Conservation (phyloP, 2,888 invertebrate genomes). For the Phymatocera aterrima region DNA sequence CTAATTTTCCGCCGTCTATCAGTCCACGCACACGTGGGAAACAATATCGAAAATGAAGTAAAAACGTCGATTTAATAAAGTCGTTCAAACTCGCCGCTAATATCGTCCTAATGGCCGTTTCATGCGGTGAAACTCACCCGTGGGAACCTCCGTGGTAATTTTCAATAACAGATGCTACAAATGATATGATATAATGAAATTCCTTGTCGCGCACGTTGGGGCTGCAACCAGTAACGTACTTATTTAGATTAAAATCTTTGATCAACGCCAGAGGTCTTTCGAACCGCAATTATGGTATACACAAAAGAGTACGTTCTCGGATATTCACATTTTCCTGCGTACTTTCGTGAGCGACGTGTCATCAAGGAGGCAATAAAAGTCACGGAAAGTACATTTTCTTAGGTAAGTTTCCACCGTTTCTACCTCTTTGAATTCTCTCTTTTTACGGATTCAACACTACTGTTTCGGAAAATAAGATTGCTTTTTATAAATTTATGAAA, state of each 20-base stretch:
- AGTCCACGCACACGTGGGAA: too few species aligned
- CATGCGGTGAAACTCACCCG: conserved; percentile 15
- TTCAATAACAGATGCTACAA: not conserved
- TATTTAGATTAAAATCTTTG: conserved; percentile 18
- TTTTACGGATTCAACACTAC: too few species aligned
- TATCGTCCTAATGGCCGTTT: conserved; percentile 3
- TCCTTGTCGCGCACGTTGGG: conserved; percentile 7
- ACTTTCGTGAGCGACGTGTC: too few species aligned
- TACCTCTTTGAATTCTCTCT: too few species aligned
- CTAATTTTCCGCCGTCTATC: not conserved
- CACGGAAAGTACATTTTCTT: too few species aligned
- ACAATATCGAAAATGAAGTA: not conserved
- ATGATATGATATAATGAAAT: conserved; percentile 2
- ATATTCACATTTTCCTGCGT: too few species aligned
- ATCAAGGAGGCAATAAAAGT: too few species aligned
- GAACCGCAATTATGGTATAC: not conserved
- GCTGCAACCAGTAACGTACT: not conserved
- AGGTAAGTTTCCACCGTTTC: too few species aligned
- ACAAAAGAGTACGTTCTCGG: too few species aligned
- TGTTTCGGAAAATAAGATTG: too few species aligned
- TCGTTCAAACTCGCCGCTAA: not conserved
- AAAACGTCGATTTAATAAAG: not conserved
- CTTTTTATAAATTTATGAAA: too few species aligned
- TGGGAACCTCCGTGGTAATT: not conserved
- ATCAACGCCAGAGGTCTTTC: not conserved